Evolutionary conservation across 2,888 invertebrate genomes (phyloP).

Genomic region (Crocallis elinguaria): DNA sequence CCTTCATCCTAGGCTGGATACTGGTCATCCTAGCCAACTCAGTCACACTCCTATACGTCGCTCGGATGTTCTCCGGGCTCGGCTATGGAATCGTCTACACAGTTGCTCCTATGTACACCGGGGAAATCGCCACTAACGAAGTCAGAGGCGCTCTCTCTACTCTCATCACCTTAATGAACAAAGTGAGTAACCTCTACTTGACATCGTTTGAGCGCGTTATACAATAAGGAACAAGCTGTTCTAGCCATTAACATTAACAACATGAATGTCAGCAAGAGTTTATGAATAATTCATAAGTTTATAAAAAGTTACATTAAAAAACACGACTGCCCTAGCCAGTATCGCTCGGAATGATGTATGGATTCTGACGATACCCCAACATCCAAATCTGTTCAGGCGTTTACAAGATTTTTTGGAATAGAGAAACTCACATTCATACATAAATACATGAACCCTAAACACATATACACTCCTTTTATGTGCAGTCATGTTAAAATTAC

Average conservation of each 20-base stretch:
- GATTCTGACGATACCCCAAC: too few species aligned
- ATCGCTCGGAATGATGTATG: too few species aligned
- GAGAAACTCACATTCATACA: too few species aligned
- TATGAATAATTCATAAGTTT: background rate
- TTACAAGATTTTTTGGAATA: too few species aligned
- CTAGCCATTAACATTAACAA: background rate
- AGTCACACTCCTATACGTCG: conserved; percentile 83
- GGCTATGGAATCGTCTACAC: conserved; percentile 87
- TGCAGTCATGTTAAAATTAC: too few species aligned
- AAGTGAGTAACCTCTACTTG: conserved; percentile 62
- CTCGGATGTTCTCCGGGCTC: conserved; percentile 86
- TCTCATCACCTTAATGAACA: conserved; percentile 83
- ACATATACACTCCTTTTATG: too few species aligned
- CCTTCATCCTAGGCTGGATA: conserved; percentile 87
- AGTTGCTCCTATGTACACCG: conserved; percentile 86
- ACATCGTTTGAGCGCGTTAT: background rate
- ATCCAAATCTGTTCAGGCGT: too few species aligned
- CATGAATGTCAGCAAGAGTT: background rate
- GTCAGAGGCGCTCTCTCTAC: conserved; percentile 87
- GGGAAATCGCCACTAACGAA: conserved; percentile 86
- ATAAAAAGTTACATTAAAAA: background rate
- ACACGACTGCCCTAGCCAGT: too few species aligned
- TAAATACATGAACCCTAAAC: too few species aligned
- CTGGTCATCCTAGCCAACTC: conserved; percentile 85
- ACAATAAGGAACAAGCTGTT: background rate